Evolutionary conservation across 1,140 invertebrate species (phyloP), one percentile per base, ranked within the genome.

Genomic region (Achatina immaculata): DNA sequence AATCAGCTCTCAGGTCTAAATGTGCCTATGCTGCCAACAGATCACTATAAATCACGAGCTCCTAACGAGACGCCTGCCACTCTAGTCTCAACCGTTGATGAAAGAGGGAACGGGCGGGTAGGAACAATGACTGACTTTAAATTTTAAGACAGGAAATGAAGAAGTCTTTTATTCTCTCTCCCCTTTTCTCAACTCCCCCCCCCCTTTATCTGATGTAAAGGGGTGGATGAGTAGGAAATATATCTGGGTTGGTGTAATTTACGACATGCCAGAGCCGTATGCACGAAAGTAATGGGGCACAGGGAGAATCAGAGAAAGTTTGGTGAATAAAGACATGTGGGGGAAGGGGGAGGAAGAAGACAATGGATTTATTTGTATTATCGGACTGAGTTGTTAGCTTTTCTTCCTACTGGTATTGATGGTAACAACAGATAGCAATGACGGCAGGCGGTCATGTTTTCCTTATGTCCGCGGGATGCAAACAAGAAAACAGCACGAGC

Each of bases 61-160:
- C 28, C 48, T 76, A 76, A 76, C 51, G 74, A 76, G 74, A 76
- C 58, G 74, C 43, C 74, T 76, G 74, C 48, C 74, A 76, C 74
- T 65, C 74, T 42, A 43, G 72, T 36, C 72, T 55, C 42, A 43
- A 34, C 74, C 34, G 74, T 16, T 76, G 58, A 65, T 76, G 55
- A 55, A 58, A 34, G 48, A 34, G 38, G 58, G 74, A 31, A 40
- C 31, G 74, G 74, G 40, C 4, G 58, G 74, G 31, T 36, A 51
- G 21, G 74, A 76, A 73, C 71, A 73, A 73, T 73, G 71, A 62
- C 58, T 62, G 58, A 28, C 58, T 62, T 62, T 62, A 62, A 62
- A 62, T 31, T 62, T 62, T 62, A 62, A 62, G 58, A 62, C 58
- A 28, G 58, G 58, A 62, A 62, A 62, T 62, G 58, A 28, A 62